Percentiles rank a stretch among this genome's conserved stretches.
Conservation (phyloP, 1,140 invertebrate genomes). For the Bombus difficillimus region DNA sequence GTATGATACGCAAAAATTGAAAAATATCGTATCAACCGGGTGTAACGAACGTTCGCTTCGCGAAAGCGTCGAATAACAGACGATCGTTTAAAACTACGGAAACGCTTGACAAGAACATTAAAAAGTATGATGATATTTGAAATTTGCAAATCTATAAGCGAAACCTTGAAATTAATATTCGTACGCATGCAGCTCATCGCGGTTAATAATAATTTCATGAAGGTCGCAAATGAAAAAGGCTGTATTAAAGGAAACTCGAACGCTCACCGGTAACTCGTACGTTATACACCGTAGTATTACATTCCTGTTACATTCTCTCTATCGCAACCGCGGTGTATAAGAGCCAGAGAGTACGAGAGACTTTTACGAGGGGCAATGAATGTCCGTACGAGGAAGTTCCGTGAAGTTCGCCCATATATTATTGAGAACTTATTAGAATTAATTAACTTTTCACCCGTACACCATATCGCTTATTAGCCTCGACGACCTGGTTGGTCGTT, state of each 20-base stretch:
- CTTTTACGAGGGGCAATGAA: constrained; percentile 68
- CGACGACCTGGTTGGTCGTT: constrained; percentile 9
- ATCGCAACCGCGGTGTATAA: constrained; percentile 5
- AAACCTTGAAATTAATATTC: neutral
- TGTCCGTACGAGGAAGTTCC: constrained; percentile 42
- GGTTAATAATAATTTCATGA: neutral
- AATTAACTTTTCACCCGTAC: constrained; percentile 73
- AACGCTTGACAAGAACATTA: neutral
- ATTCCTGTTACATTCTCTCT: constrained; percentile 60
- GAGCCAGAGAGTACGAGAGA: constrained; percentile 18
- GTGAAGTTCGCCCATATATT: constrained; percentile 57
- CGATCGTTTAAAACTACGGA: neutral
- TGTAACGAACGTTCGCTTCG: neutral
- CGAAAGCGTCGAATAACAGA: neutral
- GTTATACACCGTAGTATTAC: constrained; percentile 38
- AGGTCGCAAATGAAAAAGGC: neutral
- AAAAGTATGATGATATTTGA: too few relatives aligned
- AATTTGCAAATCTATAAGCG: neutral
- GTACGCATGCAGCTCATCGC: too few relatives aligned
- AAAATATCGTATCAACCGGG: neutral
- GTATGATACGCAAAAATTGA: neutral
- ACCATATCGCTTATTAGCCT: constrained; percentile 39
- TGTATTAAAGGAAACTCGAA: constrained; percentile 36
- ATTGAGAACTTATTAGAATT: constrained; percentile 73
- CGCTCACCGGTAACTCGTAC: constrained; percentile 5